These are phyloP conservation scores for Plecturocebus donacophilus DNA, from an alignment of 2,113 vertebrate genomes.

Conservation along the genomic window DNA sequence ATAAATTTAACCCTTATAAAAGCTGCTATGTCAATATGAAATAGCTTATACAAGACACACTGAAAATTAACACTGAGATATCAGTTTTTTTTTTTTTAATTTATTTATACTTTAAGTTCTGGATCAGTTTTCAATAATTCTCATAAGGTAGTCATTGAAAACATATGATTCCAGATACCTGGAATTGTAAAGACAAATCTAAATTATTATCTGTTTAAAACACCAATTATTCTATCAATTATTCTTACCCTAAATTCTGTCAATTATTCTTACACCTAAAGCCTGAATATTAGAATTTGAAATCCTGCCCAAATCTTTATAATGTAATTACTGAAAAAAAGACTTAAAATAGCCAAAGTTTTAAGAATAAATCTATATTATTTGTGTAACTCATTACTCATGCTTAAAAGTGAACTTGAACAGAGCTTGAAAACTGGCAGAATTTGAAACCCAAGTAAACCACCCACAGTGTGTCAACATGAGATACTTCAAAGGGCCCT, in stretches of 20 bases:
- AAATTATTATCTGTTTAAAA: background rate
- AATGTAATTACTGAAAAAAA: background rate
- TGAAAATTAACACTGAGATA: background rate
- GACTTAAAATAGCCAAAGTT: background rate
- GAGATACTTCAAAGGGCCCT: background rate
- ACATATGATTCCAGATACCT: background rate
- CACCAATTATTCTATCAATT: slow-evolving; percentile 19
- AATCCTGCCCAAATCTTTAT: background rate
- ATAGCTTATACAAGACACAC: background rate
- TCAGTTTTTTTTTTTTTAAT: background rate
- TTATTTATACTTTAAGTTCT: no score
- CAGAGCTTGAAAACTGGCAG: background rate
- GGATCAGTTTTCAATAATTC: background rate
- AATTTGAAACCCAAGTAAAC: background rate
- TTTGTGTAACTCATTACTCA: background rate
- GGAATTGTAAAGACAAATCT: background rate
- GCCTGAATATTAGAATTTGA: background rate
- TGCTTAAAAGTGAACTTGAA: background rate
- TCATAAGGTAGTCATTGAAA: background rate
- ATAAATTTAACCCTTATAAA: background rate
- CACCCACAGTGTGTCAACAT: background rate
- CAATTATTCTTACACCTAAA: background rate
- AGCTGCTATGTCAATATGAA: background rate
- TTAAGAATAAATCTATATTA: background rate
- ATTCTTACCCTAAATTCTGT: background rate